phyloP scores from a whole-genome alignment of 2,888 invertebrate genomes.

The Eilema sororculum region DNA sequence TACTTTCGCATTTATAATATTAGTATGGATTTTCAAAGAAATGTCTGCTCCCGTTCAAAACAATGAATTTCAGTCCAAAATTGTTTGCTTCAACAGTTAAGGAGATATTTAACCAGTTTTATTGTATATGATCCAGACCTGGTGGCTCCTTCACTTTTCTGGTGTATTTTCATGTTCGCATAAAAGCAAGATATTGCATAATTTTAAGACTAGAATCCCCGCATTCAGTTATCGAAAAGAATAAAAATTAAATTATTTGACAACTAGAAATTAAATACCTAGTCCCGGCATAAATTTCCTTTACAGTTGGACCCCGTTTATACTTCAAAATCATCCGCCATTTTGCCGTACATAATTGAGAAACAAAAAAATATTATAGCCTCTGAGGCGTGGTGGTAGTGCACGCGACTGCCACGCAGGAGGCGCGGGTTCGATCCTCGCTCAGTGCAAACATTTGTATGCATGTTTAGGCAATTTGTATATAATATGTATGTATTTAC shows the following conservation, averaged over 20 bases:
- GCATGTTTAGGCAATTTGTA: too few relatives aligned
- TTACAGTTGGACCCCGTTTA: too few relatives aligned
- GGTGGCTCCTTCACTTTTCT: not conserved
- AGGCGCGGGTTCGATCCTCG: too few relatives aligned
- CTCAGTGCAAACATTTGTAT: too few relatives aligned
- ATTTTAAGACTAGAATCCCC: not conserved
- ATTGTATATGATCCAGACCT: not conserved
- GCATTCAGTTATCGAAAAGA: not conserved
- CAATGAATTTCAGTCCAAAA: not conserved
- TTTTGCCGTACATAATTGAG: too few relatives aligned
- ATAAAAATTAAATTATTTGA: not conserved
- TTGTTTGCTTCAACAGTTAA: not conserved
- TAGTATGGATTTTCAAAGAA: not conserved
- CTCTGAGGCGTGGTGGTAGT: too few relatives aligned
- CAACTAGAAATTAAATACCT: not conserved
- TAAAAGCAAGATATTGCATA: not conserved
- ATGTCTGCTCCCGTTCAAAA: not conserved
- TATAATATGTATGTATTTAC: too few relatives aligned
- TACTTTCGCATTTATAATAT: too few relatives aligned
- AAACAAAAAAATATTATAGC: too few relatives aligned
- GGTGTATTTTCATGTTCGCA: not conserved
- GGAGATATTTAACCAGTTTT: conserved; percentile 1
- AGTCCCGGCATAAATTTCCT: too few relatives aligned
- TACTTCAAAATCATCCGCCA: too few relatives aligned
- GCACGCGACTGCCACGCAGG: too few relatives aligned